Percentiles rank a stretch among this genome's conserved stretches.
phyloP scores from a whole-genome alignment of 2,797 vertebrate genomes.

The Catamblyrhynchus diadema region DNA sequence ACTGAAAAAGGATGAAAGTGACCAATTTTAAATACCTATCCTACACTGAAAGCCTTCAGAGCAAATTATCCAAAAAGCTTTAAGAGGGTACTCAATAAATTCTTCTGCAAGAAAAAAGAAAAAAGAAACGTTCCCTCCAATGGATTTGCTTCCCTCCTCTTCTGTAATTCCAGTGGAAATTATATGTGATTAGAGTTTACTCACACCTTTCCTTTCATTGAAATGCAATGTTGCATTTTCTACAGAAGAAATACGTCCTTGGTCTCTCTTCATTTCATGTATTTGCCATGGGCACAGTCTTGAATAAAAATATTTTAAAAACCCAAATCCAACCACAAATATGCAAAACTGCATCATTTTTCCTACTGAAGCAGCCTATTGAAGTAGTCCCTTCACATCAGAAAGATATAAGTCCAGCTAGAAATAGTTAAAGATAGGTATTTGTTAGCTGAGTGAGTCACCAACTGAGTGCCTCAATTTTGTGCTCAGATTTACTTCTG shows the following conservation, averaged over 20 bases:
- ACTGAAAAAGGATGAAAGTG: not conserved
- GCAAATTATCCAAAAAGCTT: not conserved
- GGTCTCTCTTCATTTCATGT: not conserved
- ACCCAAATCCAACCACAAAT: fast-evolving
- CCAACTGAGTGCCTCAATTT: not conserved
- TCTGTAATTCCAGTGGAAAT: not conserved
- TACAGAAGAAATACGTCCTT: not conserved
- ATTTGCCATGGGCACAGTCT: fast-evolving
- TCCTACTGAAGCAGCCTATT: not conserved
- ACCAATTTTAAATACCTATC: not conserved
- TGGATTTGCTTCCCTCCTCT: not conserved
- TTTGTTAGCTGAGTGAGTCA: not conserved
- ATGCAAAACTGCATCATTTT: not conserved
- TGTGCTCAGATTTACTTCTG: not conserved
- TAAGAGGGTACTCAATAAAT: not conserved
- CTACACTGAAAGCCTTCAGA: not conserved
- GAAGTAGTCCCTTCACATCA: not conserved
- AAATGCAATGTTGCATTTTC: not conserved
- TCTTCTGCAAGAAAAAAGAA: not conserved
- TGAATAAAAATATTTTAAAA: not conserved
- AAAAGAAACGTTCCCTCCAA: not conserved
- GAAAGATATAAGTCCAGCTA: not conserved
- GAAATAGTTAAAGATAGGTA: not conserved
- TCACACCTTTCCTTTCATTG: not conserved
- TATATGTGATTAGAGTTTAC: not conserved